Evolutionary conservation across 1,140 invertebrate genomes (phyloP).

Genomic region (Carposina sasakii): DNA sequence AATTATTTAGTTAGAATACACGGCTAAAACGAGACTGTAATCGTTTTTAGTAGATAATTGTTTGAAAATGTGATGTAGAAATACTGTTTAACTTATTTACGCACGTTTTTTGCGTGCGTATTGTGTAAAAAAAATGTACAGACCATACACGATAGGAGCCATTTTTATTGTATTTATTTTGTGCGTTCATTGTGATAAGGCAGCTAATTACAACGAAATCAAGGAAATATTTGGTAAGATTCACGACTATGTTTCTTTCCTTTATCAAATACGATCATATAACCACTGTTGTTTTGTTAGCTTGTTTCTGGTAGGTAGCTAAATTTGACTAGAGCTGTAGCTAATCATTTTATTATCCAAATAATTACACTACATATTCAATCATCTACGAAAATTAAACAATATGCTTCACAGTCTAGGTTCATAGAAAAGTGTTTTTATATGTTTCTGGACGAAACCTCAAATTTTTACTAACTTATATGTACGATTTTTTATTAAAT

Average conservation of each 20-base stretch:
- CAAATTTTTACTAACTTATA: too few relatives aligned
- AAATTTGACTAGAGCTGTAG: too few relatives aligned
- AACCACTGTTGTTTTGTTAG: too few relatives aligned
- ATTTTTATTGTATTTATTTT: constrained; percentile 72
- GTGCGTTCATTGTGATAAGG: constrained; percentile 70
- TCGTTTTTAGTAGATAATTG: constrained; percentile 39
- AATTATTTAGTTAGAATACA: too few relatives aligned
- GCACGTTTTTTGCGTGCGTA: constrained; percentile 40
- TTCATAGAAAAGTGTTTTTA: too few relatives aligned
- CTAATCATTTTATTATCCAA: too few relatives aligned
- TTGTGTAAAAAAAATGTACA: constrained; percentile 62
- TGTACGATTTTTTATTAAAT: too few relatives aligned
- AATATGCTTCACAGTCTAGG: too few relatives aligned
- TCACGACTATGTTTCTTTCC: not conserved
- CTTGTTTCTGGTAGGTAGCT: too few relatives aligned
- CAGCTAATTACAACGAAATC: constrained; percentile 63
- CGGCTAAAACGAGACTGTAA: constrained; percentile 49
- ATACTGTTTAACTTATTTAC: constrained; percentile 47
- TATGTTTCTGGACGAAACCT: too few relatives aligned
- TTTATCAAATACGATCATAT: not conserved
- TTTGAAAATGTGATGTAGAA: constrained; percentile 62
- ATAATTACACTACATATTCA: too few relatives aligned
- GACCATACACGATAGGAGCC: constrained; percentile 64
- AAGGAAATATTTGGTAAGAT: constrained; percentile 62
- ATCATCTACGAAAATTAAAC: too few relatives aligned